Base-by-base conservation (phyloP, 2,888 invertebrate genomes). In the Dromius quadrimaculatus region DNA sequence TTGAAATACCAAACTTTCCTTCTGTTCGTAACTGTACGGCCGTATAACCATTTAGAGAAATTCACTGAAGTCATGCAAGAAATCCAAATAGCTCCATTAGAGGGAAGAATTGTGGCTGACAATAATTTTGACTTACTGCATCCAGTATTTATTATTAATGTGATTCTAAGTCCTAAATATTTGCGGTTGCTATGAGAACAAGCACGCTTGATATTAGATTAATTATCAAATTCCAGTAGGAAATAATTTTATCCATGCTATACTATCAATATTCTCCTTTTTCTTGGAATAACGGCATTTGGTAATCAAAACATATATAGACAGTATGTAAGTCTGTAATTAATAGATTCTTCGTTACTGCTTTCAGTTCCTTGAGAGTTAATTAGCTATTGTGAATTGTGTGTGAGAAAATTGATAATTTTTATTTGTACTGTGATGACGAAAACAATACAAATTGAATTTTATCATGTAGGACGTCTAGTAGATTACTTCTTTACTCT, bases 291-390 rank as follows among this genome's bases (percentile, higher is more conserved):
- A 54, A 54, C 50, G 50, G 50, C 15, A 54, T 2, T 23, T 15
- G 15, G 50, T 13, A 54, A 54, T 54, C 28, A 54, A 11, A 54
- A 54, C n/a, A n/a, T 54, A 47, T 47, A 54, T 11, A 41, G 50
- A 23, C n/a, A n/a, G n/a, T n/a, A n/a, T n/a, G n/a, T n/a, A n/a
- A n/a, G 28, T 54, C 11, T 54, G 23, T 54, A 54, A 54, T 54
- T 54, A 54, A 54, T 54, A 54, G 50, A 54, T 54, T 54, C 28
- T 54, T 54, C 50, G 50, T 54, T 54, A 54, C 17, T 20, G 45
- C 15, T 47, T 23, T 23, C 28, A 54, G 50, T 28, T 15, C 15
- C 23, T 54, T 6, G 13, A 9, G 8, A 28, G 50, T 54, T 54
- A 54, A 54, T 54, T 54, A 54, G 28, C 50, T 28, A 54, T 54